These are phyloP conservation scores for Eleginops maclovinus DNA, from an alignment of 2,113 vertebrate species.

Conservation along the genomic window DNA sequence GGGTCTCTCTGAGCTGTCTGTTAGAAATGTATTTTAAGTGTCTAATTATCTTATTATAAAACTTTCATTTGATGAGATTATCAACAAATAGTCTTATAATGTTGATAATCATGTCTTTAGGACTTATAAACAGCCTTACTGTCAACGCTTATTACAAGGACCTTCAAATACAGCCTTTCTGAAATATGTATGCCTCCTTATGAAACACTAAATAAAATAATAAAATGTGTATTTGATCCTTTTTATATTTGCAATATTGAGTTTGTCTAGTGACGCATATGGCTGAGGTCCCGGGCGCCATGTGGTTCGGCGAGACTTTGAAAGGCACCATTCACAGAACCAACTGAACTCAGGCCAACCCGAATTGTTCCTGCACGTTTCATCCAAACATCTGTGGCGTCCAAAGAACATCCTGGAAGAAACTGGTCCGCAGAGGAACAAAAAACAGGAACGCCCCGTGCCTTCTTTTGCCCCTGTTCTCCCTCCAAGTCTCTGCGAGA, in stretches of 20 bases:
- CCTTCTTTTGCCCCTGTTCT: slow-evolving; percentile 40
- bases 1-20: too few species aligned
- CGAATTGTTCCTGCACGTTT: slow-evolving; percentile 46
- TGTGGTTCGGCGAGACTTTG: slow-evolving; percentile 57
- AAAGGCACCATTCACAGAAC: slow-evolving; percentile 57
- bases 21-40: too few species aligned
- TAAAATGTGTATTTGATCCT: slow-evolving; percentile 21
- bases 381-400: slow-evolving; percentile 73
- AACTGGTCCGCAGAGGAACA: slow-evolving; percentile 50
- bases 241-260: slow-evolving; percentile 37
- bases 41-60: too few species aligned
- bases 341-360: slow-evolving; percentile 52
- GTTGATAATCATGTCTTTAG: too few species aligned
- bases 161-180: too few species aligned
- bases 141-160: too few species aligned
- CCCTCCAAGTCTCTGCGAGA: slow-evolving; percentile 44
- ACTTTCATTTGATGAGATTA: too few species aligned
- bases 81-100: too few species aligned
- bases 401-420: slow-evolving; percentile 71
- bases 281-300: slow-evolving; percentile 38
- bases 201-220: slow-evolving; percentile 1
- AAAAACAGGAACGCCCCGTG: slow-evolving; percentile 44
- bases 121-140: too few species aligned
- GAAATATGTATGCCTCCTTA: slow-evolving; percentile 27
- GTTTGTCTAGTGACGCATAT: slow-evolving; percentile 22